These are phyloP conservation scores for Scaptomyza graminum DNA, from an alignment of 1,140 invertebrate genomes.

Conservation along the genomic window DNA sequence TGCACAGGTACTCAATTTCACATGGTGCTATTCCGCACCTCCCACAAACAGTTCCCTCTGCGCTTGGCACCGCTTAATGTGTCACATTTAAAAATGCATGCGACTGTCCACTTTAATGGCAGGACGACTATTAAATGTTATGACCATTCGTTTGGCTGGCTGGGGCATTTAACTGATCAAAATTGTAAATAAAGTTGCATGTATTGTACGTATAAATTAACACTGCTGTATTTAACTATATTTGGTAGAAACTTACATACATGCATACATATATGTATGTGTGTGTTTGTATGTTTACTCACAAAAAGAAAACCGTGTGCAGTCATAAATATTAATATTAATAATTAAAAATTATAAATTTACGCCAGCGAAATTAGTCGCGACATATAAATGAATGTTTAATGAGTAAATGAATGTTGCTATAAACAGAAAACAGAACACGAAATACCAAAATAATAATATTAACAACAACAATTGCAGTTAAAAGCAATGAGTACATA, in stretches of 20 bases:
- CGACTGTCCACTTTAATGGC: constrained; percentile 53
- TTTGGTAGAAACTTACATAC: constrained; percentile 4
- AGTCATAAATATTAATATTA: constrained; percentile 60
- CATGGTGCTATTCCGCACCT: background rate
- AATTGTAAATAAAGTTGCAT: constrained; percentile 76
- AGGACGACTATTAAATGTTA: constrained; percentile 44
- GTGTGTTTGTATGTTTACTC: constrained; percentile 2
- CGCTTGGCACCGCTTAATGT: constrained; percentile 42
- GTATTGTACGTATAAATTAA: constrained; percentile 67
- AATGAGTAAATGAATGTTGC: constrained; percentile 74
- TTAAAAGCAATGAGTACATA: constrained; percentile 32
- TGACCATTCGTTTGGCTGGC: constrained; percentile 2
- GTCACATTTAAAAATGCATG: constrained; percentile 76
- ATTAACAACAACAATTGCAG: constrained; percentile 39
- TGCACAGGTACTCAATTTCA: constrained; percentile 18
- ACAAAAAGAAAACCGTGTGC: constrained; percentile 8
- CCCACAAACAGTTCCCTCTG: background rate
- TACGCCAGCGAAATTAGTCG: constrained; percentile 70
- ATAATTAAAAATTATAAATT: constrained; percentile 70
- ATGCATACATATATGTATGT: no score
- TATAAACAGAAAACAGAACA: constrained; percentile 23
- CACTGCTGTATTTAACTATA: constrained; percentile 51
- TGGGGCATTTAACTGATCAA: constrained; percentile 68
- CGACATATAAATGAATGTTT: constrained; percentile 80
- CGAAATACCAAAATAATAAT: constrained; percentile 10